Percentiles rank a stretch among this genome's conserved stretches.
phyloP scores from a whole-genome alignment of 2,113 vertebrate species.

The Charadrius vociferus region DNA sequence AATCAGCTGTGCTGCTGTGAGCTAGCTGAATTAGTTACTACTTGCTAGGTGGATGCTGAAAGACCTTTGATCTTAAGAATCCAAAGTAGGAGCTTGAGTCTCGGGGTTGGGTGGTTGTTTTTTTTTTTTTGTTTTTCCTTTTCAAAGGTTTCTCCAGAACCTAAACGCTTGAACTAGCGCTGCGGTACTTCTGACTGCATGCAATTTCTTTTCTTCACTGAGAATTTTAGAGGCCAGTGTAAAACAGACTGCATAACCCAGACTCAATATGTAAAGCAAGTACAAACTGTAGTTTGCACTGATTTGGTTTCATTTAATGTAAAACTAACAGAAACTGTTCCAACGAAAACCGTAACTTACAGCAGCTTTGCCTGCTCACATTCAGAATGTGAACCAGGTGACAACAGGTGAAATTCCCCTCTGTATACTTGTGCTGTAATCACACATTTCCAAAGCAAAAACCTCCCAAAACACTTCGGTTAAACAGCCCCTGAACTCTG shows the following conservation, averaged over 20 bases:
- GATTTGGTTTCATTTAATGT: not conserved
- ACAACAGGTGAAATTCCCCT: not conserved
- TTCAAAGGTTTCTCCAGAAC: not conserved
- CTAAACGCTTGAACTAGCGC: not conserved
- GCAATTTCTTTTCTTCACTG: not conserved
- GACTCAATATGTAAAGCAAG: not conserved
- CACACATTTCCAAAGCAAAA: not conserved
- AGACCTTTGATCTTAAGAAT: conserved; percentile 37
- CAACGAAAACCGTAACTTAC: not conserved
- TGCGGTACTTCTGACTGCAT: not conserved
- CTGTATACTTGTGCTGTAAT: fast-evolving
- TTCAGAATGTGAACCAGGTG: not conserved
- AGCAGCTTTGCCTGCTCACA: not conserved
- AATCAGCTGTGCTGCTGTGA: conserved; percentile 10
- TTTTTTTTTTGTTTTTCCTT: not conserved
- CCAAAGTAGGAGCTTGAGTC: not conserved
- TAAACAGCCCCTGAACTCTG: not conserved
- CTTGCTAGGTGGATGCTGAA: not conserved
- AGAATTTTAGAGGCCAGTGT: not conserved
- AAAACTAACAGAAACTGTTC: not conserved
- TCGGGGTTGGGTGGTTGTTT: not conserved
- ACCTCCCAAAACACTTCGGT: not conserved
- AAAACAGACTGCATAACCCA: not conserved
- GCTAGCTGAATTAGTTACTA: not conserved
- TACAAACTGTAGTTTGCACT: not conserved